phyloP scores from a whole-genome alignment of 2,888 invertebrate species.

The Chouioia cunea region DNA sequence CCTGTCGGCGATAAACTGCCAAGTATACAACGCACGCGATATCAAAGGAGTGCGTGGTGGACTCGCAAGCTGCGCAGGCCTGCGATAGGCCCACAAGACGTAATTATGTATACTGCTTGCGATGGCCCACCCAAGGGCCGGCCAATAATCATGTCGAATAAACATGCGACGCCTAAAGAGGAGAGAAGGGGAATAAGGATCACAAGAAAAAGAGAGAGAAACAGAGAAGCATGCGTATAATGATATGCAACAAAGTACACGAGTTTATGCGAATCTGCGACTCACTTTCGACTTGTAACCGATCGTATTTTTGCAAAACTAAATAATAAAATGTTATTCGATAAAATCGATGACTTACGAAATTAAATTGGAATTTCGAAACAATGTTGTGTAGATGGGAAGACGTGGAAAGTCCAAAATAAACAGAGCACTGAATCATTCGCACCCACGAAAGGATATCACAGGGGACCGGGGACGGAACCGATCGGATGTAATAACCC shows the following conservation, averaged over 20 bases:
- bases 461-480: no score
- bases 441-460: neutral
- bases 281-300: no score
- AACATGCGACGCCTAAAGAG: conserved; percentile 28
- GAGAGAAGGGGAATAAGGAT: neutral
- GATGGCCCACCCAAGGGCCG: conserved; percentile 41
- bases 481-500: no score
- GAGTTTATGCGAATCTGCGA: no score
- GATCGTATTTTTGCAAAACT: no score
- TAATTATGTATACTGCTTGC: conserved; percentile 26
- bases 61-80: neutral
- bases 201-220: neutral
- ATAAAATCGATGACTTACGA: neutral
- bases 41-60: conserved; percentile 10
- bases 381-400: no score
- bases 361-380: neutral
- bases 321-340: no score
- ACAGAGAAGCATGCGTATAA: neutral
- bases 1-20: conserved; percentile 42
- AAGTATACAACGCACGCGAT: conserved; percentile 41
- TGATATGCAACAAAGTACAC: no score
- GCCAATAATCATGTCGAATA: conserved; percentile 36
- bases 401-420: neutral
- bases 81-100: neutral
- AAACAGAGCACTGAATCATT: neutral